phyloP scores from a whole-genome alignment of 2,797 vertebrate species.

The Sebastes oblongus region DNA sequence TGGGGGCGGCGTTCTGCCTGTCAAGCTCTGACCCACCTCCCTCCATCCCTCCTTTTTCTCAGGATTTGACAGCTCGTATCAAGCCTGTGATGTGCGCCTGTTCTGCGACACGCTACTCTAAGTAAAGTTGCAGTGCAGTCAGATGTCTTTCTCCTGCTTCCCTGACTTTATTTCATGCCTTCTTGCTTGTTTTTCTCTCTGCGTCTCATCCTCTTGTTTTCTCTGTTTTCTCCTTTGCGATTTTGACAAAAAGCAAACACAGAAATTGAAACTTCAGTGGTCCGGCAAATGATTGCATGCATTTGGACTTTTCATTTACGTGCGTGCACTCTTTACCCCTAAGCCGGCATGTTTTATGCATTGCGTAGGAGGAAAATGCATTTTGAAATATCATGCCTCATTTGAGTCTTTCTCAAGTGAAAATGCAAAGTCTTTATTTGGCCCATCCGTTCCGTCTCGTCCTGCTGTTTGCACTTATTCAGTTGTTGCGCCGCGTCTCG shows the following conservation, averaged over 20 bases:
- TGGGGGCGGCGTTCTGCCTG: slow-evolving; percentile 84
- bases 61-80: slow-evolving; percentile 84
- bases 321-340: slow-evolving; percentile 69
- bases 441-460: slow-evolving; percentile 67
- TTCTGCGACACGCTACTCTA: slow-evolving; percentile 74
- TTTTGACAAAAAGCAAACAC: slow-evolving; percentile 65
- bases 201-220: slow-evolving; percentile 39
- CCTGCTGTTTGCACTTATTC: slow-evolving; percentile 75
- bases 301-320: slow-evolving; percentile 74
- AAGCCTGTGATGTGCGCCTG: slow-evolving; percentile 73
- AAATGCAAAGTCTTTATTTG: slow-evolving; percentile 78
- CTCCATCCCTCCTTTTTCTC: background rate
- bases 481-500: slow-evolving; percentile 59
- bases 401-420: slow-evolving; percentile 77
- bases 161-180: slow-evolving; percentile 67
- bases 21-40: slow-evolving; percentile 50
- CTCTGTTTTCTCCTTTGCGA: slow-evolving; percentile 28
- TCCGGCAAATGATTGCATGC: slow-evolving; percentile 82
- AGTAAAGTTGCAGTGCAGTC: slow-evolving; percentile 66
- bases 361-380: slow-evolving; percentile 55
- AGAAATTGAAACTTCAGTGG: slow-evolving; percentile 82
- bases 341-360: slow-evolving; percentile 81
- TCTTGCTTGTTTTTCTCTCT: slow-evolving; percentile 34
- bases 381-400: slow-evolving; percentile 80
- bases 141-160: slow-evolving; percentile 63